phyloP scores from a whole-genome alignment of 1,140 invertebrate species.

The Drosophila ananassae region DNA sequence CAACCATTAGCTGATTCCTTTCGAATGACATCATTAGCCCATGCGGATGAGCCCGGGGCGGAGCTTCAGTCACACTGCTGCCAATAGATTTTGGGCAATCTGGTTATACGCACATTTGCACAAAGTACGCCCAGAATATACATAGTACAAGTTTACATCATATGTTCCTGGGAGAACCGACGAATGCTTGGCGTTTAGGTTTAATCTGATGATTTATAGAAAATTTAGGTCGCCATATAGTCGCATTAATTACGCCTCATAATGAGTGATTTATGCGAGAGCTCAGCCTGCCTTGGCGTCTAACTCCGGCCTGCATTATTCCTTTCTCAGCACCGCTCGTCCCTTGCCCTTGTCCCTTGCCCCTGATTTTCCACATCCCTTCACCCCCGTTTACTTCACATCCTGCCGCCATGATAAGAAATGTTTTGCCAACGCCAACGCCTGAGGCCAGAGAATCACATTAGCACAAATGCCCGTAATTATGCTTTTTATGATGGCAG shows the following conservation, averaged over 20 bases:
- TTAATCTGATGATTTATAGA: slow-evolving; percentile 55
- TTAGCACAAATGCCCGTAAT: slow-evolving; percentile 54
- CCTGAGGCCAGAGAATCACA: slow-evolving; percentile 42
- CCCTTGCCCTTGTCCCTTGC: neutral
- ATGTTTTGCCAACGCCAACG: slow-evolving; percentile 35
- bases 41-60: slow-evolving; percentile 11
- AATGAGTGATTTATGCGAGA: slow-evolving; percentile 50
- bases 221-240: slow-evolving; percentile 50
- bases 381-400: slow-evolving; percentile 23
- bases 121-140: neutral
- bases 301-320: slow-evolving; percentile 37
- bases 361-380: slow-evolving; percentile 5
- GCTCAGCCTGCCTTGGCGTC: slow-evolving; percentile 32
- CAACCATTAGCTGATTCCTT: slow-evolving; percentile 8
- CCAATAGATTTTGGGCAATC: slow-evolving; percentile 36
- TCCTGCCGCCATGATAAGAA: slow-evolving; percentile 49
- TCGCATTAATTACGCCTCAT: slow-evolving; percentile 54
- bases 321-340: slow-evolving; percentile 5
- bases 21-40: slow-evolving; percentile 25
- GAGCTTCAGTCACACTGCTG: slow-evolving; percentile 9
- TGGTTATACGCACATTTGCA: slow-evolving; percentile 1
- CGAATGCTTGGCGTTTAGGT: slow-evolving; percentile 25
- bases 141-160: slow-evolving; percentile 22
- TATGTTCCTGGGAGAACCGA: slow-evolving; percentile 37
- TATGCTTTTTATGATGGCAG: slow-evolving; percentile 53